Conservation (phyloP, 64 coral and sea anemone genomes). For the Porites australiensis region DNA sequence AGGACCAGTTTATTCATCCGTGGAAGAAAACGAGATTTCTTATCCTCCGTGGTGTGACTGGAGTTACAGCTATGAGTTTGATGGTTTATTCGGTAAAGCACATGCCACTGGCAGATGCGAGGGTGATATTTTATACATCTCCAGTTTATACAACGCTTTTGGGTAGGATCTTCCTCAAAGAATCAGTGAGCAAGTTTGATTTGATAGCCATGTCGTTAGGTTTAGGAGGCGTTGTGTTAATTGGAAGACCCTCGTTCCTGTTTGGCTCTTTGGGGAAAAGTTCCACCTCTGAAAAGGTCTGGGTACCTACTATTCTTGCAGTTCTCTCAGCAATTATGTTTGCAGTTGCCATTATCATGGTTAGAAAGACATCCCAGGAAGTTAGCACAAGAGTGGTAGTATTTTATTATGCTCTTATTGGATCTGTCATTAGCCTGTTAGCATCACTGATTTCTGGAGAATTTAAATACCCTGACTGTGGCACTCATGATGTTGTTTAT, state of each 20-base stretch:
- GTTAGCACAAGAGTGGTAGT: conserved; percentile 42
- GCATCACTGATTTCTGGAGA: conserved; percentile 22
- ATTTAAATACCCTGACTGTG: conserved; percentile 63
- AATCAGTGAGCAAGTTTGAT: conserved; percentile 52
- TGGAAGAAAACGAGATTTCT: conserved; percentile 8
- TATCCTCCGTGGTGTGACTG: conserved; percentile 11
- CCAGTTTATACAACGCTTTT: conserved; percentile 55
- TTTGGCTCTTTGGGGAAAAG: conserved; percentile 29
- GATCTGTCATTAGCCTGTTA: conserved; percentile 21
- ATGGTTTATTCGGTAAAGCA: conserved; percentile 55
- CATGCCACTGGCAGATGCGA: conserved; percentile 69
- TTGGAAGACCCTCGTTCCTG: conserved; percentile 56
- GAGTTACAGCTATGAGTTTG: conserved; percentile 23
- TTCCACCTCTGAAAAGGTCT: conserved; percentile 2
- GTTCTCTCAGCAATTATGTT: conserved; percentile 1
- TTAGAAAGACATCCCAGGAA: conserved; percentile 1
- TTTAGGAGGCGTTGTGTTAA: conserved; percentile 58
- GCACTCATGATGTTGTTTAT: conserved; percentile 52
- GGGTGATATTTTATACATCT: conserved; percentile 66
- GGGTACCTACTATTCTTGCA: conserved; percentile 50
- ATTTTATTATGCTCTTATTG: conserved; percentile 53
- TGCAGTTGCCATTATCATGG: neutral
- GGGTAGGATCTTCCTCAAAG: conserved; percentile 62
- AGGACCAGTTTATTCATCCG: conserved; percentile 11
- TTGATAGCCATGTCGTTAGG: conserved; percentile 21